Evolutionary conservation across 2,888 invertebrate species (phyloP).

Genomic region (Chymomyza procnemis): DNA sequence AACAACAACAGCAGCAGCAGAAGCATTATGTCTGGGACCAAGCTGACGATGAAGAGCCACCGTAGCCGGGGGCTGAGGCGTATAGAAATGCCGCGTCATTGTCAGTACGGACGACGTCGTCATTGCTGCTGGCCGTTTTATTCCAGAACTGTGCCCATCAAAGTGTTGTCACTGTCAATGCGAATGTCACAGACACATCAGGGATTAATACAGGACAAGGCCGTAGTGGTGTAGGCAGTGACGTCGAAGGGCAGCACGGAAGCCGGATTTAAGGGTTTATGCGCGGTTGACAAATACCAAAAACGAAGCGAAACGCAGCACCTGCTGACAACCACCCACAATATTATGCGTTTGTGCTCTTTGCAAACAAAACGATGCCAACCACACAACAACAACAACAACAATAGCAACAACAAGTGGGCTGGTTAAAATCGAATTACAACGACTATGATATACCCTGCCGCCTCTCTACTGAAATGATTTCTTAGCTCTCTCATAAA

Average conservation of each 20-base stretch:
- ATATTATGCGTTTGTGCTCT: constrained; percentile 24
- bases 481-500: no score
- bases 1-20: constrained; percentile 19
- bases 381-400: constrained; percentile 73
- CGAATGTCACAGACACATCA: constrained; percentile 77
- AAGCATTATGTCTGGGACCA: neutral
- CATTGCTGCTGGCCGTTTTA: constrained; percentile 28
- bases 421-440: neutral
- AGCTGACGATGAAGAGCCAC: neutral
- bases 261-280: constrained; percentile 71
- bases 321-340: constrained; percentile 15
- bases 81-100: constrained; percentile 54
- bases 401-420: constrained; percentile 46
- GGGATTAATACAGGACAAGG: constrained; percentile 73
- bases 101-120: constrained; percentile 40
- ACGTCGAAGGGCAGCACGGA: constrained; percentile 37
- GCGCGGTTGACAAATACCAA: constrained; percentile 65
- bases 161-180: constrained; percentile 79
- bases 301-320: constrained; percentile 19
- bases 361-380: constrained; percentile 73
- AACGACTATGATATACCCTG: neutral
- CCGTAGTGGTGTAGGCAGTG: neutral
- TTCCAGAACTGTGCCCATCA: constrained; percentile 65
- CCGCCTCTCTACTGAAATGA: no score
- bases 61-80: constrained; percentile 12